A percentile compares a stretch with the other conserved stretches of the same genome.
phyloP scores from a whole-genome alignment of 2,113 vertebrate genomes.

The Marmota flaviventris region DNA sequence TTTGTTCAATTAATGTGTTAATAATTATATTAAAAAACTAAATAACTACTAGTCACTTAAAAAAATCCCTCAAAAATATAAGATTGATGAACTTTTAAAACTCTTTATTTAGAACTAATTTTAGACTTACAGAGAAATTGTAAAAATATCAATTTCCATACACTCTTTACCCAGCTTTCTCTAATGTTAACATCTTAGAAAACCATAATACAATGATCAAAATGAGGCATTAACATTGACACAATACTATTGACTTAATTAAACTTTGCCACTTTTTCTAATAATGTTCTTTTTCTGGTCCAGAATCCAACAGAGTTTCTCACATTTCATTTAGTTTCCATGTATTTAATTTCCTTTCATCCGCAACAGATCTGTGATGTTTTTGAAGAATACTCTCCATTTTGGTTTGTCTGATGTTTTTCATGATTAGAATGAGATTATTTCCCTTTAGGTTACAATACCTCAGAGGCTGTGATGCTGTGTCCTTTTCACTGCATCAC shows the following conservation, averaged over 20 bases:
- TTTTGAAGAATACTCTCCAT: neutral
- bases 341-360: neutral
- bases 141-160: neutral
- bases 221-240: neutral
- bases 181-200: slow-evolving; percentile 2
- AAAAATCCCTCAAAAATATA: neutral
- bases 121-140: neutral
- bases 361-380: neutral
- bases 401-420: neutral
- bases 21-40: neutral
- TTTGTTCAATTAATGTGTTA: too few species aligned
- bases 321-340: neutral
- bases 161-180: neutral
- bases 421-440: neutral
- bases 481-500: neutral
- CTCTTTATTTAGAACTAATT: slow-evolving; percentile 48
- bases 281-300: neutral
- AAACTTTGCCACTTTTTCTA: neutral
- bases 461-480: neutral
- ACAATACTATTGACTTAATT: neutral
- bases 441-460: neutral
- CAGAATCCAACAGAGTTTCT: neutral
- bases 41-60: too few species aligned
- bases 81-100: neutral
- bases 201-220: slow-evolving; percentile 2